Conservation (phyloP, 2,113 vertebrate genomes). For the Aegithalos caudatus region DNA sequence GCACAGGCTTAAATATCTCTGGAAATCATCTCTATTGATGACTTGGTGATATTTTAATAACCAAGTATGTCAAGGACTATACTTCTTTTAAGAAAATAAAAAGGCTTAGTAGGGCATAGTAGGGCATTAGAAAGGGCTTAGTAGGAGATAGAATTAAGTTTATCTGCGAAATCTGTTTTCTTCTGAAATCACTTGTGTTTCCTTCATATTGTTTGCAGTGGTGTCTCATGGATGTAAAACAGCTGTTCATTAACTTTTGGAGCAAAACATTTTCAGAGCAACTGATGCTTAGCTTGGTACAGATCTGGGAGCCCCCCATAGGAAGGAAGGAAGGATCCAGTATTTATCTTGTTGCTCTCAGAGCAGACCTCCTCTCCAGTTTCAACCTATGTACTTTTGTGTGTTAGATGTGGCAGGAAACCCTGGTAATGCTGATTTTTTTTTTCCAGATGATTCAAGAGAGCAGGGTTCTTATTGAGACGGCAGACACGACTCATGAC, state of each 20-base stretch:
- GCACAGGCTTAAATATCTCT: not conserved
- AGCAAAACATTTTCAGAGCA: not conserved
- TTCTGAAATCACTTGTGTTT: not conserved
- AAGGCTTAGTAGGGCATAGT: not conserved
- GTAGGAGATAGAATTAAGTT: not conserved
- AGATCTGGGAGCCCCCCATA: not conserved
- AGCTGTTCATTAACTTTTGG: not conserved
- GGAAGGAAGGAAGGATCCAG: not conserved
- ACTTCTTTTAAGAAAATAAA: not conserved
- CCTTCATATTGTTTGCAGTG: not conserved
- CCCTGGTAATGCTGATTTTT: not conserved
- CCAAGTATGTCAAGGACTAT: not conserved
- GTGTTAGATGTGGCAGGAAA: not conserved
- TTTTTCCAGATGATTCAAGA: constrained; percentile 89
- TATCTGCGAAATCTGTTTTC: not conserved
- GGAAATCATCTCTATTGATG: not conserved
- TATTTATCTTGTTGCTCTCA: not conserved
- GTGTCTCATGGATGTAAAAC: not conserved
- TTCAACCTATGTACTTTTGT: not conserved
- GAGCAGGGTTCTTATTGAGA: constrained; percentile 90
- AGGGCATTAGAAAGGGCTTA: not conserved
- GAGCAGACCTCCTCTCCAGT: not conserved
- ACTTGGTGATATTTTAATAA: not conserved
- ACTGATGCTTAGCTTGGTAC: not conserved
- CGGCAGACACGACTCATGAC: constrained; percentile 84